Base-by-base conservation (phyloP, 1,140 invertebrate genomes). In the Panagrolaimus sp. region DNA sequence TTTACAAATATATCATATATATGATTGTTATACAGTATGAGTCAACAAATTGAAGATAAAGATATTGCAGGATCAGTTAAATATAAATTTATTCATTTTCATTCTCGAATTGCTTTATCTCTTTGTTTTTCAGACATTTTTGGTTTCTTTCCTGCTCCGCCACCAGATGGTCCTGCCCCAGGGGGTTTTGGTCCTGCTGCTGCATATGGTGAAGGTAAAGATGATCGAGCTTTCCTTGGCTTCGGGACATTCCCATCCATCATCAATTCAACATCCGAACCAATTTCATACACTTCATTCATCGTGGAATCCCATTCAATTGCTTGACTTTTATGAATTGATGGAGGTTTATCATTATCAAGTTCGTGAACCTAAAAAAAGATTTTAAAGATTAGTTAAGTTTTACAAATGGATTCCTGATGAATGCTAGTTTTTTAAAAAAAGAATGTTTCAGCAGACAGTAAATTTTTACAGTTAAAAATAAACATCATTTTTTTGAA, bases 71-170 rank as follows among this genome's bases (percentile, higher is more conserved):
- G 2, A 38, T 38, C 32, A 38, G 32, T 38, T n/a, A n/a, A n/a
- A n/a, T n/a, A n/a, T n/a, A n/a, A n/a, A n/a, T n/a, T n/a, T n/a
- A n/a, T n/a, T n/a, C n/a, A n/a, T n/a, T 38, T 38, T 21, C 17
- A 58, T 28, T 58, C 52, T 21, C 52, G 52, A 17, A 58, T 58
- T 21, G 52, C 52, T 28, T 28, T 21, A 58, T 58, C 52, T 58
- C 52, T 21, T 17, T 28, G 52, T 17, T 21, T 28, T 58, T 58
- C 52, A 28, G 52, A 12, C 52, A 58, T 21, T 28, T 14, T 21
- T 58, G 52, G 28, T 58, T 28, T 28, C 10, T 21, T n/a, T 58
- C 28, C 10, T 21, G 12, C 32, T 38, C 32, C 32, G 7, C 32
- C 32, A 38, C 7, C n/a, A n/a, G 32, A 38, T 38, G 32, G 7